A percentile compares a stretch with the other conserved stretches of the same genome.
Evolutionary conservation across 2,113 vertebrate genomes (phyloP).

Genomic region (Anolis carolinensis): DNA sequence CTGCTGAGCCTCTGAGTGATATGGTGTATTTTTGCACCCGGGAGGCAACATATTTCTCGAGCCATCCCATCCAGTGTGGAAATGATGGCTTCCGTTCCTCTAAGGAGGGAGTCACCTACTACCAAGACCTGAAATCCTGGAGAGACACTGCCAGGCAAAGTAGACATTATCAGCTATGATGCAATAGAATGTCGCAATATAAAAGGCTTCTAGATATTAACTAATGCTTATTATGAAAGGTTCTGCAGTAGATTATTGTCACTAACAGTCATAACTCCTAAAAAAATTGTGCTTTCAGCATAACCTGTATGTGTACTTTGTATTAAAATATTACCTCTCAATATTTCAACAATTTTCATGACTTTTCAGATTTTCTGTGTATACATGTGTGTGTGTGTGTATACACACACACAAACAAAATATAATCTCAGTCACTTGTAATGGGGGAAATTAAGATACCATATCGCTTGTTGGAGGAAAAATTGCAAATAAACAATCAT

Average conservation of each 20-base stretch:
- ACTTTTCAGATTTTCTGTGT: background rate
- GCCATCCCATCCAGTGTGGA: no score
- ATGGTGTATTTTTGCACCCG: no score
- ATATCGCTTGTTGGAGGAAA: background rate
- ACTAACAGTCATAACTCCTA: background rate
- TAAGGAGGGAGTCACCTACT: no score
- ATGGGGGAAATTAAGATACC: background rate
- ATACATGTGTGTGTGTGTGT: background rate
- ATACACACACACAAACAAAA: background rate
- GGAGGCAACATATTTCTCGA: no score
- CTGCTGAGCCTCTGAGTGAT: no score
- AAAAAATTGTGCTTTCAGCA: background rate
- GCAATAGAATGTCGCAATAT: no score
- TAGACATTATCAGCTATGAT: no score
- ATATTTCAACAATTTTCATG: background rate
- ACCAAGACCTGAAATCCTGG: no score
- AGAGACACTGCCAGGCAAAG: no score
- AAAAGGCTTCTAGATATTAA: no score
- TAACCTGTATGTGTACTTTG: fast-evolving
- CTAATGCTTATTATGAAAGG: background rate
- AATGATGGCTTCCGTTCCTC: no score
- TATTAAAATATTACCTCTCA: background rate
- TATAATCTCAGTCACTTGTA: background rate
- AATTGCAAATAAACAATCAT: no score
- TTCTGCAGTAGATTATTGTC: background rate